Conservation (phyloP, 2,113 vertebrate species). For the Merops nubicus region DNA sequence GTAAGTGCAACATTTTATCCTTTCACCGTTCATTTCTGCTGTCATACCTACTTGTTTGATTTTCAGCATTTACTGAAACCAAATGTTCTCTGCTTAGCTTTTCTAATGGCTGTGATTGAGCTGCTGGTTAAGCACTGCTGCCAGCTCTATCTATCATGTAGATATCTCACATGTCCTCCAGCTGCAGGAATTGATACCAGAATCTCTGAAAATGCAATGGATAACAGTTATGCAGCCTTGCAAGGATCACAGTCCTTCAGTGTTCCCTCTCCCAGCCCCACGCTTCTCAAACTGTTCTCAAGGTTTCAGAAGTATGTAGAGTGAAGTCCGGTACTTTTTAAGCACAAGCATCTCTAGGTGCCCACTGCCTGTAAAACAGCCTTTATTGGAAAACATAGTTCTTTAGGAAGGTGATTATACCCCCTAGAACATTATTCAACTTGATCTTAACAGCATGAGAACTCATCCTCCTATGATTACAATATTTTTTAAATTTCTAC, state of each 20-base stretch:
- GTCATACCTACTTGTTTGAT: neutral
- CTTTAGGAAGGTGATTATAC: neutral
- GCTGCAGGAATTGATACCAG: neutral
- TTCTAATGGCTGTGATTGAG: neutral
- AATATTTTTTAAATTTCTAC: neutral
- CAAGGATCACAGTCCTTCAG: neutral
- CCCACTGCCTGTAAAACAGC: neutral
- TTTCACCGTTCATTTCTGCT: neutral
- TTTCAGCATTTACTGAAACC: neutral
- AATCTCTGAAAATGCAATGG: neutral
- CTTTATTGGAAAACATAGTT: neutral
- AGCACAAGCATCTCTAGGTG: neutral
- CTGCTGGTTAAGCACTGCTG: neutral
- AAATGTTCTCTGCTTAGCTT: neutral
- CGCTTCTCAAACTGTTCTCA: neutral
- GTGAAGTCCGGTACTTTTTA: neutral
- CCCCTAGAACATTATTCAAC: neutral
- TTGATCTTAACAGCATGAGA: neutral
- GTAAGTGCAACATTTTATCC: neutral
- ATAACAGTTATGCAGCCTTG: neutral
- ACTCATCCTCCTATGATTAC: neutral
- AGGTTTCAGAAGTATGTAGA: neutral
- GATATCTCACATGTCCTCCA: neutral
- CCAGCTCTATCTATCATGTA: neutral
- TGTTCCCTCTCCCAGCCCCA: neutral